Evolutionary conservation across 2,797 vertebrate genomes (phyloP).

Genomic region (Cuculus canorus): DNA sequence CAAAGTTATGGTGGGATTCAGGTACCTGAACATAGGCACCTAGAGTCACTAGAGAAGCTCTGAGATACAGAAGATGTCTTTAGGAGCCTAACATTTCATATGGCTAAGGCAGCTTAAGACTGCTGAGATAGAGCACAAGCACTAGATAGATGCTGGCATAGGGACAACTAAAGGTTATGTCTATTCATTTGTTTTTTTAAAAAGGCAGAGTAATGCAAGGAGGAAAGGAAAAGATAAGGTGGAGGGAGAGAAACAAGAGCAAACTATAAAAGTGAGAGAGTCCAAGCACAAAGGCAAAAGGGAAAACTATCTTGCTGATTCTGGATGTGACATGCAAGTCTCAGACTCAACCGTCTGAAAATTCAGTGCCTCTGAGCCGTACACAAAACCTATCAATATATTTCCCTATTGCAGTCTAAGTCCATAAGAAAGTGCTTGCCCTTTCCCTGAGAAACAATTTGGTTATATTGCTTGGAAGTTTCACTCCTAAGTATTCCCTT

Average conservation of each 20-base stretch:
- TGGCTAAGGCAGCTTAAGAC: neutral
- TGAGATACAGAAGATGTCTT: neutral
- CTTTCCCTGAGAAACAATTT: constrained; percentile 1
- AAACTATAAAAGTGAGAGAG: neutral
- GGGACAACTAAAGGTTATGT: neutral
- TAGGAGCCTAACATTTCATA: neutral
- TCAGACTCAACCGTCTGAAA: neutral
- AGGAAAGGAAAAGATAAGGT: neutral
- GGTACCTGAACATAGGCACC: neutral
- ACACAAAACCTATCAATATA: neutral
- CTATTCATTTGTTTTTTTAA: neutral
- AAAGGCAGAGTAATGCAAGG: neutral
- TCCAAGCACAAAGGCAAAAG: neutral
- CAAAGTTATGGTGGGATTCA: neutral
- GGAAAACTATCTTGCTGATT: neutral
- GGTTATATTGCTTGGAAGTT: neutral
- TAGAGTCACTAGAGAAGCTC: neutral
- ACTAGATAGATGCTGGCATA: neutral
- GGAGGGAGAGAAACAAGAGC: neutral
- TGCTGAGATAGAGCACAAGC: neutral
- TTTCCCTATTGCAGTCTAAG: neutral
- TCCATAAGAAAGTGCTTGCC: neutral
- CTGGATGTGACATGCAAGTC: neutral
- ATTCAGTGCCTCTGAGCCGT: neutral
- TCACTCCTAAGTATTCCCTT: constrained; percentile 8